Evolutionary conservation across 2,797 vertebrate species (phyloP).

Genomic region (Chaunax sp.): DNA sequence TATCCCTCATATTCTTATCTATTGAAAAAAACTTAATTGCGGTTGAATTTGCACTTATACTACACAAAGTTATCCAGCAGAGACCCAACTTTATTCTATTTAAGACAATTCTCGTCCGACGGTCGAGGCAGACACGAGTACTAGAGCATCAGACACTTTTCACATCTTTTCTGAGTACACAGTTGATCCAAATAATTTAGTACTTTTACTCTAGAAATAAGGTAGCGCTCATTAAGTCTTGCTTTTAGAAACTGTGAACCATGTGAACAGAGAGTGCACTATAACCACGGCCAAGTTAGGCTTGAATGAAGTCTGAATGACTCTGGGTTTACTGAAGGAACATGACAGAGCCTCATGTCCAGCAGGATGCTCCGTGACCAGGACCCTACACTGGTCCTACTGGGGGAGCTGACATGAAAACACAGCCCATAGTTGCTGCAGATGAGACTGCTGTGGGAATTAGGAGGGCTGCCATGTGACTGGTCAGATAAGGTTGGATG

Average conservation of each 20-base stretch:
- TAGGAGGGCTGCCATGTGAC: slow-evolving; percentile 58
- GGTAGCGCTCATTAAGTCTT: no score
- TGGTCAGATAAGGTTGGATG: slow-evolving; percentile 49
- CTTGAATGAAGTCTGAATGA: background rate
- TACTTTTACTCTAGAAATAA: no score
- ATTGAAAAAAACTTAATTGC: no score
- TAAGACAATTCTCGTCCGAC: no score
- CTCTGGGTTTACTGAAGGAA: slow-evolving; percentile 1
- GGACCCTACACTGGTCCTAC: slow-evolving; percentile 1
- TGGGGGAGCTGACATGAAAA: slow-evolving; percentile 23
- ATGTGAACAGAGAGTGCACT: no score
- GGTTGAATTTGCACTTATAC: no score
- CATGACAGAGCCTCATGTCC: slow-evolving; percentile 17
- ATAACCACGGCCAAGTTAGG: background rate
- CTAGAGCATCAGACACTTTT: no score
- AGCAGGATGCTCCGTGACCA: slow-evolving; percentile 10
- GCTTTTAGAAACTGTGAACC: background rate
- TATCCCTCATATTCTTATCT: background rate
- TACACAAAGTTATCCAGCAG: no score
- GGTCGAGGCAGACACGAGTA: no score
- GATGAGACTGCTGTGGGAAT: slow-evolving; percentile 30
- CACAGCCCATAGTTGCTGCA: slow-evolving; percentile 18
- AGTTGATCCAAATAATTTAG: no score
- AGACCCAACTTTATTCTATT: no score
- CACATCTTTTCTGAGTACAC: no score